phyloP scores from a whole-genome alignment of 2,797 vertebrate species.

The Tauraco hartlaubi region DNA sequence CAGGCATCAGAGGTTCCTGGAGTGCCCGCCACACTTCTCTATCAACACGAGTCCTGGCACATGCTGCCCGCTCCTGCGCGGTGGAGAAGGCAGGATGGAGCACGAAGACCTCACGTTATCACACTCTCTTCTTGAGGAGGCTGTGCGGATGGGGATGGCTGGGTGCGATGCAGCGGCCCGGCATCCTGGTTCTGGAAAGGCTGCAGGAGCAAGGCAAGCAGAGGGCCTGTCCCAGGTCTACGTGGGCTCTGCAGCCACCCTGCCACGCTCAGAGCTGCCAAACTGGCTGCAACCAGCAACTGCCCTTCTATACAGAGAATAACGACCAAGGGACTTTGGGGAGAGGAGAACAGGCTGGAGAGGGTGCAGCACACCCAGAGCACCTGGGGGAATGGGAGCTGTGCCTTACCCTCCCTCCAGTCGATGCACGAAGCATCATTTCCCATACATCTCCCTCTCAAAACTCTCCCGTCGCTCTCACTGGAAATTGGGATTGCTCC shows the following conservation, averaged over 20 bases:
- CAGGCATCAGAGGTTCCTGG: not conserved
- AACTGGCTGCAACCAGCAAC: not conserved
- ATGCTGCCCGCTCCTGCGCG: accelerated
- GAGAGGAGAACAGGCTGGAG: not conserved
- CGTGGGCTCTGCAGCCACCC: not conserved
- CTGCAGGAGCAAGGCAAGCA: not conserved
- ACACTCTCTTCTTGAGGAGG: not conserved
- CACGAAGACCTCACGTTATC: accelerated
- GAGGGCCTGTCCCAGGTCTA: not conserved
- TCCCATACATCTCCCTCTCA: not conserved
- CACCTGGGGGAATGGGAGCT: not conserved
- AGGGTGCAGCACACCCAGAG: not conserved
- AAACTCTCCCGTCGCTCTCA: not conserved
- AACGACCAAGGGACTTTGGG: not conserved
- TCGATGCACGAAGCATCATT: not conserved
- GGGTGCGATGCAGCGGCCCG: not conserved
- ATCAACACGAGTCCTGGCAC: not conserved
- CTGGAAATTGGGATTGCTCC: not conserved
- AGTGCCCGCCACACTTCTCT: accelerated
- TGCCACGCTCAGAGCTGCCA: not conserved
- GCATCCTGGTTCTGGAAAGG: not conserved
- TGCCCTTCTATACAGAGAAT: not conserved
- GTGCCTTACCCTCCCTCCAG: not conserved
- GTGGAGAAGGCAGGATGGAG: not conserved
- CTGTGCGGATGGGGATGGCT: not conserved